A percentile compares a stretch with the other conserved stretches of the same genome.
Evolutionary conservation across 2,113 vertebrate genomes (phyloP).

Genomic region (Chrysochloris asiatica): DNA sequence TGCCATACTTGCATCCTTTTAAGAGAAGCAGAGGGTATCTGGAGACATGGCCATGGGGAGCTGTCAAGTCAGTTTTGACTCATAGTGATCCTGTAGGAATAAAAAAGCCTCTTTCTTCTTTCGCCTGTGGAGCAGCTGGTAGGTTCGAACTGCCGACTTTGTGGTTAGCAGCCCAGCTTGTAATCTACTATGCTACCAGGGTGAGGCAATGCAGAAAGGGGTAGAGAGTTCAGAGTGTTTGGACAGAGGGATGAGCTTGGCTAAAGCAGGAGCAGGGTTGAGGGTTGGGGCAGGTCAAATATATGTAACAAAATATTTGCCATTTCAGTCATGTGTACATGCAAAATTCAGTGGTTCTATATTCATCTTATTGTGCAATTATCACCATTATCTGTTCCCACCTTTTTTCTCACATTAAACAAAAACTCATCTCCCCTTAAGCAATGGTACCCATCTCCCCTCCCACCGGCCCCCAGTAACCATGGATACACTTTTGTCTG

Average conservation of each 20-base stretch:
- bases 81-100: too few species aligned
- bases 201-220: background rate
- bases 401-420: background rate
- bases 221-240: background rate
- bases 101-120: too few species aligned
- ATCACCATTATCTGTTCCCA: background rate
- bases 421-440: background rate
- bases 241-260: background rate
- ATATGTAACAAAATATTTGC: too few species aligned
- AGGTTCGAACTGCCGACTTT: too few species aligned
- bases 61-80: too few species aligned
- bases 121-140: too few species aligned
- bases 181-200: too few species aligned
- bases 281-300: background rate
- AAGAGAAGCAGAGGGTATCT: background rate
- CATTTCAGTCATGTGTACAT: background rate
- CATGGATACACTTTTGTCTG: background rate
- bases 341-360: background rate
- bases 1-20: background rate
- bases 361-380: background rate
- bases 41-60: background rate
- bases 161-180: too few species aligned
- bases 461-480: too few species aligned
- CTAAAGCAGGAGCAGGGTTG: background rate
- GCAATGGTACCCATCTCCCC: background rate